Evolutionary conservation across 1,140 invertebrate genomes (phyloP), one percentile per base, ranked within the genome.

Genomic region (Magallana angulata): DNA sequence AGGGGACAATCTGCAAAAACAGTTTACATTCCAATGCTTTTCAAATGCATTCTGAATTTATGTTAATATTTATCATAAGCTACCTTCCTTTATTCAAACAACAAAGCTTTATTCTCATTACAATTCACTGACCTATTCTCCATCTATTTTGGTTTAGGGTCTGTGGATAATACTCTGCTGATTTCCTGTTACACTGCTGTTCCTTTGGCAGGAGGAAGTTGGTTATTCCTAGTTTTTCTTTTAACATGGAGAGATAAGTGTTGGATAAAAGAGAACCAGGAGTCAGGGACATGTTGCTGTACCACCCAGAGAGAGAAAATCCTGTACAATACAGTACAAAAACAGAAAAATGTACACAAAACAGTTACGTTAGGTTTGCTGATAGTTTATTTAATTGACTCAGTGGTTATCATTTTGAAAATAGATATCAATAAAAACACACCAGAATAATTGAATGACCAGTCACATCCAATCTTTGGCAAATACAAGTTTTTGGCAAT

Each of bases 251-350:
- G 5, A 84, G 57, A 30, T 84, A 59, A 3, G 57, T 62, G 7
- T 9, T 30, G 9, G 82, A 60, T 36, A 84, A 24, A 0, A 24
- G 5, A 16, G 56, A 58, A 1, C 58, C 82, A 6, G 82, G 57
- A 14, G 59, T 12, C 82, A 84, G 18, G 30, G 56, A 36, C 59
- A 58, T 62, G 12, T 84, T 62, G 1, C 12, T 16, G 14, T 84
- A 58, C 82, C 82, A 84, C 6, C 16, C 82, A 16, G 82, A 60
- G 5, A 84, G 8, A n/a, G 82, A 84, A 62, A 84, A 84, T 36
- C 57, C 82, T 84, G 36, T 30, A 80, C 0, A 18, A 36, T 18
- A 12, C 16, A 80, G 1, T 18, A 12, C 30, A 30, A 16, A 16
- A 80, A 30, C 16, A 80, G 16, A 80, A 12, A 48, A 48, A 48